These are phyloP conservation scores for Drosophila saltans DNA, from an alignment of 1,140 invertebrate genomes.

Conservation along the genomic window DNA sequence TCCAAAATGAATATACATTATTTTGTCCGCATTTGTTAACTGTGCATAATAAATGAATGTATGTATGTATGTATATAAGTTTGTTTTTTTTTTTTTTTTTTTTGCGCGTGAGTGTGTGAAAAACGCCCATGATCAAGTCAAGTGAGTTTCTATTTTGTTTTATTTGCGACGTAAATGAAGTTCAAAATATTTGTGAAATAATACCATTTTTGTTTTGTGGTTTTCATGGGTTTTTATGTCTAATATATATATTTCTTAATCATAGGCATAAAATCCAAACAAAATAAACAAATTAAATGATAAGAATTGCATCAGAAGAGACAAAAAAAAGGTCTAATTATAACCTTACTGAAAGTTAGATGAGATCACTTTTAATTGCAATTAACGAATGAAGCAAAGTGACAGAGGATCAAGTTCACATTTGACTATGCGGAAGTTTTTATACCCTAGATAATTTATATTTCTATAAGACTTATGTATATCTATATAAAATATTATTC, in stretches of 20 bases:
- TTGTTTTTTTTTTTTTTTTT: not conserved
- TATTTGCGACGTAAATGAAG: not conserved
- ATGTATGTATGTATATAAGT: not conserved
- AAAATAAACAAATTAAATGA: not conserved
- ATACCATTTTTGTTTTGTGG: not conserved
- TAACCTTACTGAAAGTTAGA: not conserved
- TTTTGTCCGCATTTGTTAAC: not conserved
- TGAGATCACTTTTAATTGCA: slow-evolving; percentile 2
- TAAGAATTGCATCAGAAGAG: not conserved
- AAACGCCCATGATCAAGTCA: slow-evolving; percentile 47
- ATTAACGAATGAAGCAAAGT: not conserved
- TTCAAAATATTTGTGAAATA: not conserved
- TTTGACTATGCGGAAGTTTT: not conserved
- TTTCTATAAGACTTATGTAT: not conserved
- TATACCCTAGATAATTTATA: not conserved
- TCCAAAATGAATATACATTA: not conserved
- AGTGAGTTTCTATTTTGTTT: slow-evolving; percentile 9
- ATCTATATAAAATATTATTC: no score
- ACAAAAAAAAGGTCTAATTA: not conserved
- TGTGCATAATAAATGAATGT: slow-evolving; percentile 38
- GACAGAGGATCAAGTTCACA: not conserved
- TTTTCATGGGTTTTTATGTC: not conserved
- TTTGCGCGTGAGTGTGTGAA: slow-evolving; percentile 46
- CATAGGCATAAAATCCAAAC: not conserved
- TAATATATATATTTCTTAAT: not conserved